Conservation (phyloP, 2,797 vertebrate species). For the Halcyon smyrnensis region DNA sequence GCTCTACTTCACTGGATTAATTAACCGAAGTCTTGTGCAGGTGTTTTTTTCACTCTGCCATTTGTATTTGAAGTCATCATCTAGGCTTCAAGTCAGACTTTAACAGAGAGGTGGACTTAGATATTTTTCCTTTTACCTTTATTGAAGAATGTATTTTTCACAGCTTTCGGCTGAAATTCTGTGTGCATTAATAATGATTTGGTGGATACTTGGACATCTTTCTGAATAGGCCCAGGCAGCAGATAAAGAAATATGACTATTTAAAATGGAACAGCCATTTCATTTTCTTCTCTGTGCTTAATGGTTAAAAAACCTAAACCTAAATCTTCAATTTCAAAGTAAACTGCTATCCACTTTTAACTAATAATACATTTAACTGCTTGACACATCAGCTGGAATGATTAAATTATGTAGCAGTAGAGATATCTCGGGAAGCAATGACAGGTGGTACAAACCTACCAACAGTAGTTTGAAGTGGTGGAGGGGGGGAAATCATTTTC, state of each 20-base stretch:
- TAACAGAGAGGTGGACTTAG: not conserved
- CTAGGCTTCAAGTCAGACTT: not conserved
- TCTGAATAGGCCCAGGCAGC: slow-evolving; percentile 6
- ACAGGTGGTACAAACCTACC: slow-evolving; percentile 73
- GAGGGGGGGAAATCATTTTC: slow-evolving; percentile 26
- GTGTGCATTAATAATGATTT: not conserved
- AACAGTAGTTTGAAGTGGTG: slow-evolving; percentile 37
- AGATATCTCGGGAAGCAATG: slow-evolving; percentile 69
- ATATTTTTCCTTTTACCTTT: not conserved
- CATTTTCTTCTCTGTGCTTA: slow-evolving; percentile 1
- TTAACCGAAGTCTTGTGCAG: not conserved
- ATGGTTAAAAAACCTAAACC: slow-evolving; percentile 54
- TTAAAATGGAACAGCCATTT: slow-evolving; percentile 24
- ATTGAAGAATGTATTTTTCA: not conserved
- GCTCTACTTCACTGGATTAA: not conserved
- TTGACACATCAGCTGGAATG: slow-evolving; percentile 77
- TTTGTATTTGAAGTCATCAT: not conserved
- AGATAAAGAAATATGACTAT: not conserved
- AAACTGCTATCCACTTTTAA: slow-evolving; percentile 71
- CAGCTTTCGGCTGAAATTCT: not conserved
- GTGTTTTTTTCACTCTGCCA: not conserved
- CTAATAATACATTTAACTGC: slow-evolving; percentile 74
- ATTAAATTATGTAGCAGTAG: slow-evolving; percentile 78
- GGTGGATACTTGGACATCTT: not conserved
- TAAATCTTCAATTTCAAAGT: slow-evolving; percentile 55